Percentiles rank a stretch among this genome's conserved stretches.
Conservation (phyloP, 2,113 vertebrate species). For the Centropristis striata region DNA sequence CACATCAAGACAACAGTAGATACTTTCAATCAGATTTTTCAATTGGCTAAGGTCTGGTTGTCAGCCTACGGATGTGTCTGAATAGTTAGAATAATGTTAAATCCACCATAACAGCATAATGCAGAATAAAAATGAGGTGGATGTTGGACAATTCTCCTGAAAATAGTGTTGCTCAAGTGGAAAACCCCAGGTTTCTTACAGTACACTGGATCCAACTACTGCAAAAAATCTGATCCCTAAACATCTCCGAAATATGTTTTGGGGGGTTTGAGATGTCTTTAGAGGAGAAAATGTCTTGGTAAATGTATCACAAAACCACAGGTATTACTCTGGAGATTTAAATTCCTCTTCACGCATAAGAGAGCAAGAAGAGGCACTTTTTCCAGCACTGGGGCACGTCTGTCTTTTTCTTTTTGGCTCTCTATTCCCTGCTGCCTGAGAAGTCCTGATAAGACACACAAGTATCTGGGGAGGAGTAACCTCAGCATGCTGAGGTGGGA, state of each 20-base stretch:
- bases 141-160: constrained; percentile 21
- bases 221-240: constrained; percentile 49
- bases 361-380: constrained; percentile 71
- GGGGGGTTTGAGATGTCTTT: constrained; percentile 54
- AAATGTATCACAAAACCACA: constrained; percentile 77
- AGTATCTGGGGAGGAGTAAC: constrained; percentile 67
- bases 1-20: constrained; percentile 17
- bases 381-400: constrained; percentile 52
- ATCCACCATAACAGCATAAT: constrained; percentile 19
- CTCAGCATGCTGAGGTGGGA: constrained; percentile 58
- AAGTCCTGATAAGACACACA: constrained; percentile 74
- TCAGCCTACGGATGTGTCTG: constrained; percentile 36
- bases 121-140: background rate
- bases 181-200: constrained; percentile 42
- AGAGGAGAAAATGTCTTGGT: constrained; percentile 42
- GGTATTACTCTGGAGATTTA: constrained; percentile 74
- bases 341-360: constrained; percentile 76
- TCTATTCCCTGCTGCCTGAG: constrained; percentile 73
- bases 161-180: constrained; percentile 29
- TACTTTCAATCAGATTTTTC: constrained; percentile 52
- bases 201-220: constrained; percentile 40
- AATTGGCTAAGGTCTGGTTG: constrained; percentile 27
- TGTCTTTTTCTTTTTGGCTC: constrained; percentile 49
- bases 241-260: constrained; percentile 53
- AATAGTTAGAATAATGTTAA: constrained; percentile 31